Conservation (phyloP, 2,113 vertebrate species). For the Calypte anna region DNA sequence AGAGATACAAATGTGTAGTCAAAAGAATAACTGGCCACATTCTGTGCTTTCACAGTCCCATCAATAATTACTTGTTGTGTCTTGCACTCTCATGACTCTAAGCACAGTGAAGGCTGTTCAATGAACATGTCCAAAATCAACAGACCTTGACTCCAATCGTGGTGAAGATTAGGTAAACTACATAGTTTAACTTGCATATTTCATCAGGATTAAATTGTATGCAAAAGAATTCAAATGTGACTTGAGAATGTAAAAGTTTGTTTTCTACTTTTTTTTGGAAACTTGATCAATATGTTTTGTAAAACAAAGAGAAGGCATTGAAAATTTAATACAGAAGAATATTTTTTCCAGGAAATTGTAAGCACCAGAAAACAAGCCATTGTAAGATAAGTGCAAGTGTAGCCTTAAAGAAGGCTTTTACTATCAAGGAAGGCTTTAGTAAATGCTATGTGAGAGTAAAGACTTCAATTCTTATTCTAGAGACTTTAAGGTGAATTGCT, state of each 20-base stretch:
- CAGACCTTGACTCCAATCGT: neutral
- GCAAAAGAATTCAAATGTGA: neutral
- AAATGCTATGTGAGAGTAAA: neutral
- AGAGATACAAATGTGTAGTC: neutral
- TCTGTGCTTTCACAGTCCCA: neutral
- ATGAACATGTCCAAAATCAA: neutral
- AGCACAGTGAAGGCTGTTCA: neutral
- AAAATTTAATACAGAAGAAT: neutral
- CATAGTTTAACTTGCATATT: neutral
- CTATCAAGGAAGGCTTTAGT: neutral
- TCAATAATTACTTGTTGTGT: constrained; percentile 45
- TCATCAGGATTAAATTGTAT: neutral
- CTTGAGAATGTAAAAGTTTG: neutral
- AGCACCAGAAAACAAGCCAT: neutral
- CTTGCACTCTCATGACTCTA: neutral
- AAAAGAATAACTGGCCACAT: neutral
- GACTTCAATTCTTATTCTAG: neutral
- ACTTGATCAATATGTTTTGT: neutral
- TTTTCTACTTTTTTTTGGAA: neutral
- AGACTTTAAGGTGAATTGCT: neutral
- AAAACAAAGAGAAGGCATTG: neutral
- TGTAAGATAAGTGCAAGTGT: neutral
- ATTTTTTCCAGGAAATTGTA: neutral
- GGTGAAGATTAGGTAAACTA: neutral
- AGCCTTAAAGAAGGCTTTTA: neutral